Percentiles rank a stretch among this genome's conserved stretches.
Conservation (phyloP, 1,140 invertebrate genomes). For the Amphibalanus amphitrite region DNA sequence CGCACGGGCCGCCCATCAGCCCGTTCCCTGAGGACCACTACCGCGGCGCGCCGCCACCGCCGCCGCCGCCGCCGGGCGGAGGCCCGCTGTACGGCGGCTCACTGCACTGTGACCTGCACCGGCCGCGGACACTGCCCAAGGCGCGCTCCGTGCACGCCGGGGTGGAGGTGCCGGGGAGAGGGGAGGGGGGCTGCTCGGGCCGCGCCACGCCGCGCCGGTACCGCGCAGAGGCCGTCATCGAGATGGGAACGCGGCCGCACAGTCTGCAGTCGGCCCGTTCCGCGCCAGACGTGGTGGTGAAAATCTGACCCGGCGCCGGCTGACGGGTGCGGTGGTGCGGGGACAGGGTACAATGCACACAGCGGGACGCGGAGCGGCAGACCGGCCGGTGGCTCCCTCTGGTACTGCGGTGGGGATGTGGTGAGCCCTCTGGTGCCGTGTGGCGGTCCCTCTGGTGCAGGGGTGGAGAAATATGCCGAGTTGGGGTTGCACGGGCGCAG, state of each 20-base stretch:
- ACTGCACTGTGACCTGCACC: slow-evolving; percentile 17
- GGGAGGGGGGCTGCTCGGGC: too few species aligned
- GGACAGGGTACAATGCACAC: too few species aligned
- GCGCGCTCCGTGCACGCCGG: too few species aligned
- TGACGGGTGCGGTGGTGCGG: too few species aligned
- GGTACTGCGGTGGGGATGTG: too few species aligned
- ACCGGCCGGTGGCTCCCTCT: too few species aligned
- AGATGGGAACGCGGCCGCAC: not conserved
- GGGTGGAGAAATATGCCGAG: too few species aligned
- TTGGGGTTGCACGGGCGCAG: too few species aligned
- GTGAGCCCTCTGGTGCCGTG: too few species aligned
- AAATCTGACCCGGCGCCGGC: not conserved
- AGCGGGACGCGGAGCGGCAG: too few species aligned
- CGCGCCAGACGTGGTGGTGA: not conserved
- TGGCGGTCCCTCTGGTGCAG: too few species aligned
- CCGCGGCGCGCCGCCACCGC: slow-evolving; percentile 6
- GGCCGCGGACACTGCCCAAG: not conserved
- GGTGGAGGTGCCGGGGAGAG: too few species aligned
- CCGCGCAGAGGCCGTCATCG: not conserved
- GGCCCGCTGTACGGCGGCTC: slow-evolving; percentile 3
- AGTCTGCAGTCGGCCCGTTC: not conserved
- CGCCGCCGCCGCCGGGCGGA: slow-evolving; percentile 10
- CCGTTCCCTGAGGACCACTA: slow-evolving; percentile 7
- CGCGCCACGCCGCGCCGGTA: not conserved
- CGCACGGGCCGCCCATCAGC: not conserved